Evolutionary conservation across 2,888 invertebrate species (phyloP).

Genomic region (Eupeodes luniger): DNA sequence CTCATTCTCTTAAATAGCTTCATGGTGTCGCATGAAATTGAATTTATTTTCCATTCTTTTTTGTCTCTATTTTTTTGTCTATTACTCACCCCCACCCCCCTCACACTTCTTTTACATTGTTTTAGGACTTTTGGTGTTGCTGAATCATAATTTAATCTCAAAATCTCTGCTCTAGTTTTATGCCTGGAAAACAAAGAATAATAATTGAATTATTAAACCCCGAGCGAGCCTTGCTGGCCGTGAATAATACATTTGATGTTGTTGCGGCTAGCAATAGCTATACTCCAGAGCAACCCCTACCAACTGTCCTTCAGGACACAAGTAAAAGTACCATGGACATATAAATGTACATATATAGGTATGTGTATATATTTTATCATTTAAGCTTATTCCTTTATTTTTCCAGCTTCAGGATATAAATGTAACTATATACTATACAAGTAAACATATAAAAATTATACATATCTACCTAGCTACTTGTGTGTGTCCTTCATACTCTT

Average conservation of each 20-base stretch:
- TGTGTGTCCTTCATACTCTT: conserved; percentile 2
- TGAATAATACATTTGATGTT: conserved; percentile 59
- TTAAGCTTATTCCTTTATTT: background rate
- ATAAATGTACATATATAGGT: too few relatives aligned
- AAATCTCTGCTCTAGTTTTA: conserved; percentile 21
- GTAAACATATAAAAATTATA: too few relatives aligned
- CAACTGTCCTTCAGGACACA: background rate
- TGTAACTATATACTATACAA: background rate
- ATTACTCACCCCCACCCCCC: background rate
- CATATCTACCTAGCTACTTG: background rate
- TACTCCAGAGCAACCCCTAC: background rate
- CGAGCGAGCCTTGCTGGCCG: conserved; percentile 19
- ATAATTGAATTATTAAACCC: conserved; percentile 60
- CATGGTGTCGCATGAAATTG: conserved; percentile 42
- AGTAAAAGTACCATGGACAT: background rate
- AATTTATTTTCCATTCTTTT: conserved; percentile 18
- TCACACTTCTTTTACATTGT: background rate
- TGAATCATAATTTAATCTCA: conserved; percentile 50
- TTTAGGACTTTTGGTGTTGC: conserved; percentile 12
- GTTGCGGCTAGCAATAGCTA: background rate
- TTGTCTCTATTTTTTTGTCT: background rate
- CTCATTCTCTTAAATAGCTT: conserved; percentile 9
- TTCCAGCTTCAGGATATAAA: background rate
- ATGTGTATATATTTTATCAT: background rate
- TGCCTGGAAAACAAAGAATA: conserved; percentile 52